Percentiles rank a stretch among this genome's conserved stretches.
Evolutionary conservation across 2,888 invertebrate genomes (phyloP).

Genomic region (Sipunculus nudus): DNA sequence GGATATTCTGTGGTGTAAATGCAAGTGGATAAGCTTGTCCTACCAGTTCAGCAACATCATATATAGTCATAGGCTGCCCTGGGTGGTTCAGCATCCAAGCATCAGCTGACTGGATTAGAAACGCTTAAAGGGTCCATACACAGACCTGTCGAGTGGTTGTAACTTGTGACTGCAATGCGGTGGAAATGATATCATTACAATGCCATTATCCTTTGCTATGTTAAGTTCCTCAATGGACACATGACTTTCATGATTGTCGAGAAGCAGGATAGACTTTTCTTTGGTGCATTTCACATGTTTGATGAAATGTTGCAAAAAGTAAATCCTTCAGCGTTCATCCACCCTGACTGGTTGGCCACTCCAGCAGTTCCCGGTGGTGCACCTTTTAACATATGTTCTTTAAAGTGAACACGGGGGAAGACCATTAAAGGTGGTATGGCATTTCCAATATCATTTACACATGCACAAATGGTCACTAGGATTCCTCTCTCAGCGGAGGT

Average conservation of each 20-base stretch:
- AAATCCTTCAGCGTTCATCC: neutral
- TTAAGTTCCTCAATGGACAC: neutral
- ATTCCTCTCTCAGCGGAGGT: neutral
- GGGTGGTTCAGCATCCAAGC: neutral
- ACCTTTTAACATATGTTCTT: neutral
- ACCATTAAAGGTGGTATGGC: neutral
- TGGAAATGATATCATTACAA: neutral
- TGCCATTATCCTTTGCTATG: neutral
- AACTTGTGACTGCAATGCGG: neutral
- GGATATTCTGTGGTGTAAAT: neutral
- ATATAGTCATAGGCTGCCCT: neutral
- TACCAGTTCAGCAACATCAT: neutral
- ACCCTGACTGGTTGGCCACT: neutral
- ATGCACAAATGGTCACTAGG: neutral
- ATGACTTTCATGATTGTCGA: neutral
- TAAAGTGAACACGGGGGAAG: conserved; percentile 3
- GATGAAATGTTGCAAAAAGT: neutral
- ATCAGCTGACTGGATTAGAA: neutral
- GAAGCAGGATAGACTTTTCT: neutral
- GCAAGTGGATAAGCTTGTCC: neutral
- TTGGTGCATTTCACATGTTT: neutral
- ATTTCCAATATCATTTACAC: conserved; percentile 1
- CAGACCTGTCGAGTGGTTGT: neutral
- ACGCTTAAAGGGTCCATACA: neutral
- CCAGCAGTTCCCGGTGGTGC: neutral